Evolutionary conservation across 1,140 invertebrate species (phyloP).

Genomic region (Medauroidea extradentata): DNA sequence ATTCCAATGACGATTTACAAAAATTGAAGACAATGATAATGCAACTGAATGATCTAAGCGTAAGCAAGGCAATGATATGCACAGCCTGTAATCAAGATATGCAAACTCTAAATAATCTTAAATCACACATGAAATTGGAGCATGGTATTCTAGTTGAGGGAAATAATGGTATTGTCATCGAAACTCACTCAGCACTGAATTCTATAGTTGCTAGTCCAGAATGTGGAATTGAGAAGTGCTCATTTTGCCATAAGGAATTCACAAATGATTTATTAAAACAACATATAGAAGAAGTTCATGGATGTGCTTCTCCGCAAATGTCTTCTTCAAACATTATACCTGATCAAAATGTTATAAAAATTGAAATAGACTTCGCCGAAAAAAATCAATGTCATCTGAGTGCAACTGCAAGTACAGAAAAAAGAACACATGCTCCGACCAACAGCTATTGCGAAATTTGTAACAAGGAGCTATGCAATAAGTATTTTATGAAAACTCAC

Average conservation of each 20-base stretch:
- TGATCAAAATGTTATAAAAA: background rate
- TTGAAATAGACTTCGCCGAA: background rate
- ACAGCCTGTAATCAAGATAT: conserved; percentile 55
- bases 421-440: conserved; percentile 53
- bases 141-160: conserved; percentile 48
- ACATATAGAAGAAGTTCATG: conserved; percentile 50
- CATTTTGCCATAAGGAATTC: conserved; percentile 56
- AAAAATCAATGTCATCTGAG: background rate
- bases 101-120: conserved; percentile 52
- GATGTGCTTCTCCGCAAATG: background rate
- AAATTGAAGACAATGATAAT: conserved; percentile 89
- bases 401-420: background rate
- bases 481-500: conserved; percentile 99
- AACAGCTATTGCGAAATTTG: conserved; percentile 98
- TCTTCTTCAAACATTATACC: background rate
- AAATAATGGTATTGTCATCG: conserved; percentile 31
- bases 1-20: conserved; percentile 71
- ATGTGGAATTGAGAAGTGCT: conserved; percentile 25
- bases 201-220: background rate
- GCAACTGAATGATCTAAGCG: conserved; percentile 75
- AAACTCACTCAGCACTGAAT: conserved; percentile 9
- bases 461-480: conserved; percentile 99
- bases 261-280: conserved; percentile 53
- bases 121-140: conserved; percentile 56
- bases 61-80: conserved; percentile 47